Conservation (phyloP, 2,888 invertebrate species). For the Nymphalis urticae region DNA sequence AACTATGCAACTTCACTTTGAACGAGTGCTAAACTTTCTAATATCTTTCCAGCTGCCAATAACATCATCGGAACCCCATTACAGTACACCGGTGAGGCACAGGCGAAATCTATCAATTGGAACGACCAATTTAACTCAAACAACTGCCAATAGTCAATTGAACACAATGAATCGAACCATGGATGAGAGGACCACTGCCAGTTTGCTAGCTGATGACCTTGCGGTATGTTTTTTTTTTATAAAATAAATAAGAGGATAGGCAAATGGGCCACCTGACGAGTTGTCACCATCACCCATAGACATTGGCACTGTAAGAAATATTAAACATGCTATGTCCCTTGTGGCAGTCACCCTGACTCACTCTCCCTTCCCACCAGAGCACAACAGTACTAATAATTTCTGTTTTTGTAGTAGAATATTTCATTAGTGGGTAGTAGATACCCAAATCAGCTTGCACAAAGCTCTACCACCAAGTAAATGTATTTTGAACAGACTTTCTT, state of each 20-base stretch:
- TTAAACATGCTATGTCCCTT: too few relatives aligned
- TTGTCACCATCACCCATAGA: too few relatives aligned
- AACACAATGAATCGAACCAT: slow-evolving; percentile 81
- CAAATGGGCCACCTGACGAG: too few relatives aligned
- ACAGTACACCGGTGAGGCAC: slow-evolving; percentile 77
- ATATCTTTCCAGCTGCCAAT: slow-evolving; percentile 52
- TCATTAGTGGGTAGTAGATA: too few relatives aligned
- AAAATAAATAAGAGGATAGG: not conserved
- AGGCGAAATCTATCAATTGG: slow-evolving; percentile 76
- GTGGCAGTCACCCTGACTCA: too few relatives aligned
- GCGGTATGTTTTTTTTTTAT: slow-evolving; percentile 59
- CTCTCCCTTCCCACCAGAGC: too few relatives aligned
- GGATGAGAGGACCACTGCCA: slow-evolving; percentile 81
- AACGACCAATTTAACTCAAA: slow-evolving; percentile 66
- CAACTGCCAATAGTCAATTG: slow-evolving; percentile 58
- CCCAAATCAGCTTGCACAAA: too few relatives aligned
- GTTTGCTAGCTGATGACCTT: slow-evolving; percentile 83
- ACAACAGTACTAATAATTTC: too few relatives aligned
- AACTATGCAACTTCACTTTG: not conserved
- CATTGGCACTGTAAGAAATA: too few relatives aligned
- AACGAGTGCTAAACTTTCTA: not conserved
- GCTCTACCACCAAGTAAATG: too few relatives aligned
- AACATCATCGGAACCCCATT: slow-evolving; percentile 71
- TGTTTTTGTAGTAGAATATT: too few relatives aligned
- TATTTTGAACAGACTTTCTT: too few relatives aligned